These are phyloP conservation scores for Amphimedon queenslandica DNA, from an alignment of 37 sponge, comb jelly and placozoan genomes.

Conservation along the genomic window DNA sequence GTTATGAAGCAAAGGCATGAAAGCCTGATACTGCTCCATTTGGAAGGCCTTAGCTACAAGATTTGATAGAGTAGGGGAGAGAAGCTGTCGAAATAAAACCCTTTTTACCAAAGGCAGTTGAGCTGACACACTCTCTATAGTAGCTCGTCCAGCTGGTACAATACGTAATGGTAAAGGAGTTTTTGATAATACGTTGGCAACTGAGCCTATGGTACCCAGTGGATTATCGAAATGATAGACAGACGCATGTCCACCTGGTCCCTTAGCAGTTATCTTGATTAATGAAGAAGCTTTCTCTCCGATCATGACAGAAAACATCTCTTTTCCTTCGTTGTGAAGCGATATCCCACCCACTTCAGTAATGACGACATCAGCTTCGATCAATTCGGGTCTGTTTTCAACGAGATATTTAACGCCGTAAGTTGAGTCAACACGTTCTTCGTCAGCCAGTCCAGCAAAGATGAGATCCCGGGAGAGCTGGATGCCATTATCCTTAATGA, in stretches of 20 bases:
- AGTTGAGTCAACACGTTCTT: conserved; percentile 50
- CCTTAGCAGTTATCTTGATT: conserved; percentile 53
- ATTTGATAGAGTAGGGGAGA: conserved; percentile 41
- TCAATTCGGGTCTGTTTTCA: conserved; percentile 61
- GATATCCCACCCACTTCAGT: conserved; percentile 80
- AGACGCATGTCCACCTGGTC: conserved; percentile 76
- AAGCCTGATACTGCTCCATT: conserved; percentile 24
- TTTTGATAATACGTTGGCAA: conserved; percentile 36
- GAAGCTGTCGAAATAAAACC: conserved; percentile 30
- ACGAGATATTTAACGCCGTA: conserved; percentile 72
- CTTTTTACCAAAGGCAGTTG: conserved; percentile 40
- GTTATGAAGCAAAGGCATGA: conserved; percentile 67
- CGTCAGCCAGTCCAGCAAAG: conserved; percentile 80
- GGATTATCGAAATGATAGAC: conserved; percentile 59
- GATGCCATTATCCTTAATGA: conserved; percentile 46
- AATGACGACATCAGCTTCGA: conserved; percentile 71
- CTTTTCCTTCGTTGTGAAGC: conserved; percentile 21
- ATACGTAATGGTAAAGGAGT: conserved; percentile 49
- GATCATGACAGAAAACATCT: conserved; percentile 60
- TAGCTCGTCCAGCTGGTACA: conserved; percentile 23
- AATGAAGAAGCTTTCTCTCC: conserved; percentile 63
- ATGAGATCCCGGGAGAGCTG: conserved; percentile 65
- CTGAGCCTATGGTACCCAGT: conserved; percentile 48
- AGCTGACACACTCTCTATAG: conserved; percentile 41
- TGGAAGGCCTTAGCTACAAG: conserved; percentile 31